Evolutionary conservation across 2,888 invertebrate genomes (phyloP), one percentile per base, ranked within the genome.

Genomic region (Callosobruchus maculatus): DNA sequence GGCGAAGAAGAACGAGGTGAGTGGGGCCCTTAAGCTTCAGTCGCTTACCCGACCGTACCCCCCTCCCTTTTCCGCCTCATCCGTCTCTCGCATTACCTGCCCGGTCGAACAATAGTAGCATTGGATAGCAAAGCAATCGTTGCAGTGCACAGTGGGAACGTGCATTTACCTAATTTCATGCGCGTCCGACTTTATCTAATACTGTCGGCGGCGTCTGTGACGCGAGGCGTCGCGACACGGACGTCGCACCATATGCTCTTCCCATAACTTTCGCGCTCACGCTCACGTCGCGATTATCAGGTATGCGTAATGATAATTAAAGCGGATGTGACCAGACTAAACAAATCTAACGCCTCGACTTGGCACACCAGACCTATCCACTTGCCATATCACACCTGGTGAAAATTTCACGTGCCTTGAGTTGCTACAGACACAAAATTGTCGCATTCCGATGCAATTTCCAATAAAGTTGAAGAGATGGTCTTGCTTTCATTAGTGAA

Each of bases 251-350:
- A 78, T 78, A 78, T 80, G 78, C 76, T 69, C 74, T 70, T 72
- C 77, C 77, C 75, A 79, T 79, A 78, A 80, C 78, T 81, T 79
- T 77, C 73, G 74, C 74, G 74, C 78, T 79, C 77, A 77, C 78
- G 78, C 80, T 80, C 75, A 78, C 80, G 77, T 76, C 49, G 49
- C 81, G 82, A 82, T 82, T 81, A 82, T 79, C 78, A 80, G 78
- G 80, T 82, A 81, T 79, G 79, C 78, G 77, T 77, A 77, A 78
- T 76, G 77, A 79, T 80, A 81, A 81, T 82, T 82, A 82, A 80
- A 81, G 78, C 78, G 74, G 80, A 82, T 78, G 82, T 81, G 79
- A 81, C 81, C 81, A 83, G 83, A 83, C 83, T 82, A 83, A 83
- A 83, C 83, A 49, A 83, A 82, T 83, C 79, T 77, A 80, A 79